Evolutionary conservation across 2,113 vertebrate species (phyloP).

Genomic region (Prinia subflava): DNA sequence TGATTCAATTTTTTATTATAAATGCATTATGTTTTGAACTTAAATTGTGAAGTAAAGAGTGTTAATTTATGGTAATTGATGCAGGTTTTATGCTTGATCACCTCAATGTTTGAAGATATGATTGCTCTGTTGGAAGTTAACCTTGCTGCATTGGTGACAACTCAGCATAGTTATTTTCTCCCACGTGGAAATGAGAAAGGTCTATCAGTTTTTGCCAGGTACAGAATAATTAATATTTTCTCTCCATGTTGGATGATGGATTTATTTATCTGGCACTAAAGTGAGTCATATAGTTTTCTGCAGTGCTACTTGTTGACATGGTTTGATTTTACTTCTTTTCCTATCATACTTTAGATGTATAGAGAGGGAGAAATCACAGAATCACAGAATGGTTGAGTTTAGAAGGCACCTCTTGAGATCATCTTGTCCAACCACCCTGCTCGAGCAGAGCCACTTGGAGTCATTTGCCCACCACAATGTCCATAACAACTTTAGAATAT

Average conservation of each 20-base stretch:
- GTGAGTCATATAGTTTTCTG: not conserved
- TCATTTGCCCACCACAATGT: not conserved
- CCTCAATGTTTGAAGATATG: constrained; percentile 78
- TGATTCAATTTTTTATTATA: not conserved
- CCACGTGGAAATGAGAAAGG: not conserved
- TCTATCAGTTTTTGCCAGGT: constrained; percentile 83
- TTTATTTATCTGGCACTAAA: not conserved
- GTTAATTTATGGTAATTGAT: not conserved
- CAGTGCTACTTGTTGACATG: not conserved
- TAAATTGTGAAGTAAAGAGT: not conserved
- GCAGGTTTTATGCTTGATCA: constrained; percentile 78
- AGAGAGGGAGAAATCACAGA: not conserved
- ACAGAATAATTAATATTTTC: not conserved
- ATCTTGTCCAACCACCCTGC: not conserved
- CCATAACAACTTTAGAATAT: not conserved
- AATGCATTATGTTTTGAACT: not conserved
- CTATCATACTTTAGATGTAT: not conserved
- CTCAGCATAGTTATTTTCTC: not conserved
- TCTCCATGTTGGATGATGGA: not conserved
- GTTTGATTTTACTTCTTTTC: not conserved
- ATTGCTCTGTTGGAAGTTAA: constrained; percentile 75
- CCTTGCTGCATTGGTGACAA: not conserved
- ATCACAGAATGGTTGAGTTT: not conserved
- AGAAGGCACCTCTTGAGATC: not conserved
- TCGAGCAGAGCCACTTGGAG: not conserved